Percentiles rank a stretch among this genome's conserved stretches.
phyloP scores from a whole-genome alignment of 2,113 vertebrate species.

The Rhinolophus ferrumequinum region DNA sequence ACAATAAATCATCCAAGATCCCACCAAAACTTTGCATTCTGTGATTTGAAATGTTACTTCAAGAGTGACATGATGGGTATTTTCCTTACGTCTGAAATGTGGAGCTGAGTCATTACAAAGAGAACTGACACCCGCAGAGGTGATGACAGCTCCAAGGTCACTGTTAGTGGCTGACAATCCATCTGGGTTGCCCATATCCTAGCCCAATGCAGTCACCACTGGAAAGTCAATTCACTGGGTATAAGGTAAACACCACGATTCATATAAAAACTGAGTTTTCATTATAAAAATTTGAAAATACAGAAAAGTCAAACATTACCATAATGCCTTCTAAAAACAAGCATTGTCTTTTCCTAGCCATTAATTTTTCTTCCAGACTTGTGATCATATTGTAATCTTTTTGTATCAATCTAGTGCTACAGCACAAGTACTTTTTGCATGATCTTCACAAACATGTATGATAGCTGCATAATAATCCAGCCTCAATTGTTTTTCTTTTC shows the following conservation, averaged over 20 bases:
- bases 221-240: background rate
- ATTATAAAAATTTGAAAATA: background rate
- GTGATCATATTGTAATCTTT: background rate
- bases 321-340: background rate
- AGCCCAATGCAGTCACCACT: background rate
- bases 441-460: background rate
- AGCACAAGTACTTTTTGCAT: background rate
- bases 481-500: background rate
- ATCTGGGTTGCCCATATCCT: background rate
- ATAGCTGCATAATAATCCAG: background rate
- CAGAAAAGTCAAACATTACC: background rate
- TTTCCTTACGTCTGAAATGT: background rate
- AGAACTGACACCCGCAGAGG: background rate
- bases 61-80: background rate
- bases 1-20: conserved; percentile 80
- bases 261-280: background rate
- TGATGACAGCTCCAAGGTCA: background rate
- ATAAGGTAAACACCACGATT: background rate
- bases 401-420: background rate
- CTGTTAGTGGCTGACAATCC: background rate
- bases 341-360: background rate
- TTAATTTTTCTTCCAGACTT: conserved; percentile 6
- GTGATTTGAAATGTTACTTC: conserved; percentile 66
- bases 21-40: conserved; percentile 61
- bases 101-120: background rate